phyloP scores from a whole-genome alignment of 2,888 invertebrate species.

The Eupithecia pulchellata region DNA sequence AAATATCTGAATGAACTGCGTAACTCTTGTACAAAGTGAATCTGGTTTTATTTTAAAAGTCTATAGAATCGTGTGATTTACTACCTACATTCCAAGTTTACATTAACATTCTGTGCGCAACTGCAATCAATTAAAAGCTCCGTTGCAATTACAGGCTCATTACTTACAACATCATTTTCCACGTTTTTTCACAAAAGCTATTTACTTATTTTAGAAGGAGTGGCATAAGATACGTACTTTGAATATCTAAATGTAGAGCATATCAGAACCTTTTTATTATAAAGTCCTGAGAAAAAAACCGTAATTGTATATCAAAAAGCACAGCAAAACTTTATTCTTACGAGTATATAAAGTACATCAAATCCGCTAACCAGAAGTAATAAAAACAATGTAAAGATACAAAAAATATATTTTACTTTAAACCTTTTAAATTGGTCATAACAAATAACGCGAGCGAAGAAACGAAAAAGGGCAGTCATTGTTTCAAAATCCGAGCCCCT shows the following conservation, averaged over 20 bases:
- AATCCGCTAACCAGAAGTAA: slow-evolving; percentile 21
- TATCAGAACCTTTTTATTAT: not conserved
- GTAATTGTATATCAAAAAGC: slow-evolving; percentile 11
- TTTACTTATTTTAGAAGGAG: not conserved
- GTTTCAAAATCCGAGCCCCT: slow-evolving; percentile 54
- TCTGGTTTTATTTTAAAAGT: not conserved
- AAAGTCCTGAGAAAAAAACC: slow-evolving; percentile 12
- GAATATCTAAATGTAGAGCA: not conserved
- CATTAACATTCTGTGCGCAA: slow-evolving; percentile 44
- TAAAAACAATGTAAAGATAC: slow-evolving; percentile 30
- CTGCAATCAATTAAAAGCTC: slow-evolving; percentile 44
- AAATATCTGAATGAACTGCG: not conserved
- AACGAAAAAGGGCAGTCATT: slow-evolving; percentile 57
- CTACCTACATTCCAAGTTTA: slow-evolving; percentile 38
- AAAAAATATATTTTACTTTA: slow-evolving; percentile 36
- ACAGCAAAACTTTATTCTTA: slow-evolving; percentile 17
- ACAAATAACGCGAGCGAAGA: slow-evolving; percentile 49
- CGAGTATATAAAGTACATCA: slow-evolving; percentile 19
- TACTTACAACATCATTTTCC: slow-evolving; percentile 26
- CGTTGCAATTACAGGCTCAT: slow-evolving; percentile 42
- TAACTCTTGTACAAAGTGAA: not conserved
- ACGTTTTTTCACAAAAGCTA: not conserved
- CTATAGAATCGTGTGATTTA: slow-evolving; percentile 28
- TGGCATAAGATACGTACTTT: not conserved
- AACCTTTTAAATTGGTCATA: slow-evolving; percentile 50